Evolutionary conservation across 2,113 vertebrate species (phyloP).

Genomic region (Porphyrio hochstetteri): DNA sequence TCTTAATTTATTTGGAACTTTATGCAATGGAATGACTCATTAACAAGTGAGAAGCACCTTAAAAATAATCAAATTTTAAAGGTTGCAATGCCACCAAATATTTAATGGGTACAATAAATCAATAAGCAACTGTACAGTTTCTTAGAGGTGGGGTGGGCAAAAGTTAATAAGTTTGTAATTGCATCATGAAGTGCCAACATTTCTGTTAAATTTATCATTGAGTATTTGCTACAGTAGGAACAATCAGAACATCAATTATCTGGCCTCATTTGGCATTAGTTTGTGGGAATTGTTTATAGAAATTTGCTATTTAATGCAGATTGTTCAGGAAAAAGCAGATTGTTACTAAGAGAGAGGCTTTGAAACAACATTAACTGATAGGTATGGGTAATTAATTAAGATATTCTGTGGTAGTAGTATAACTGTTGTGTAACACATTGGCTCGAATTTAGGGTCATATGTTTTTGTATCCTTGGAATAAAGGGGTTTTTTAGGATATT

Average conservation of each 20-base stretch:
- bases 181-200: background rate
- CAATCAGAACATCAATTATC: background rate
- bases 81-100: background rate
- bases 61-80: slow-evolving; percentile 30
- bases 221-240: slow-evolving; percentile 14
- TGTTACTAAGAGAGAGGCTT: background rate
- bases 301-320: background rate
- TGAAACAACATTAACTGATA: background rate
- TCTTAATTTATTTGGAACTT: background rate
- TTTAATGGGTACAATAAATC: slow-evolving; percentile 5
- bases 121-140: background rate
- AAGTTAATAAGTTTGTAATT: background rate
- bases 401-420: background rate
- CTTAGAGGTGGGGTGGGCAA: background rate
- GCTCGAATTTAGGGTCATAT: background rate
- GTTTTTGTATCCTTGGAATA: background rate
- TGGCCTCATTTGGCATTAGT: background rate
- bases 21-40: slow-evolving; percentile 19
- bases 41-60: slow-evolving; percentile 36
- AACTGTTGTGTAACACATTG: background rate
- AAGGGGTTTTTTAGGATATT: background rate
- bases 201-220: background rate
- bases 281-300: background rate
- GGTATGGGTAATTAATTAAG: background rate
- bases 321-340: background rate